These are phyloP conservation scores for Apis florea DNA, from an alignment of 1,140 invertebrate genomes.

Conservation along the genomic window DNA sequence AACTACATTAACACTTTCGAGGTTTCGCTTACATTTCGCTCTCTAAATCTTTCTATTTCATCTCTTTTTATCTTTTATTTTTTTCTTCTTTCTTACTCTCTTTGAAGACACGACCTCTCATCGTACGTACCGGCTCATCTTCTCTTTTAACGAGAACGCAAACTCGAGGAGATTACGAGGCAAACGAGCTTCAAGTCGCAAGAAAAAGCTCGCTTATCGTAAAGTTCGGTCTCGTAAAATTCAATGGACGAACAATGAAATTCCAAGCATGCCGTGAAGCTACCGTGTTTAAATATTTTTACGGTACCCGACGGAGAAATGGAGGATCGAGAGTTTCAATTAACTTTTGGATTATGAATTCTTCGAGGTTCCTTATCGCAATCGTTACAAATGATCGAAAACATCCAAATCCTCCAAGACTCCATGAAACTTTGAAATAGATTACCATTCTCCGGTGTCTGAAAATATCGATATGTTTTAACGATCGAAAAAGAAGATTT, in stretches of 20 bases:
- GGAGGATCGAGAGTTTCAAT: neutral
- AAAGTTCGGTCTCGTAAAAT: neutral
- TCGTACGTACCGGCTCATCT: neutral
- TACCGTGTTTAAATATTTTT: neutral
- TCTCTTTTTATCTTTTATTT: neutral
- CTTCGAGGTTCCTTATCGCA: neutral
- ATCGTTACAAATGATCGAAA: neutral
- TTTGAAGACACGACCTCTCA: neutral
- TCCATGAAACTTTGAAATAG: neutral
- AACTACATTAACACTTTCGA: neutral
- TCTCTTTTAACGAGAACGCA: conserved; percentile 5
- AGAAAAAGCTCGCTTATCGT: neutral
- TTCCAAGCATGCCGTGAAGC: neutral
- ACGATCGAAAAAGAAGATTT: neutral
- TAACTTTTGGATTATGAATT: neutral
- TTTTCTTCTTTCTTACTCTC: neutral
- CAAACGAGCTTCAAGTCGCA: neutral
- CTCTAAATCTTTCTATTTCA: neutral
- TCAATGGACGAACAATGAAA: neutral
- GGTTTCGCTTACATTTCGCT: neutral
- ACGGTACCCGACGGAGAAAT: neutral
- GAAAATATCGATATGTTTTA: neutral
- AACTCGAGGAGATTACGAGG: neutral
- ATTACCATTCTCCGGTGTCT: neutral
- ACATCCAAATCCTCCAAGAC: neutral